These are phyloP conservation scores for Phoxinus dragarum DNA, from an alignment of 2,797 vertebrate genomes.

Conservation along the genomic window DNA sequence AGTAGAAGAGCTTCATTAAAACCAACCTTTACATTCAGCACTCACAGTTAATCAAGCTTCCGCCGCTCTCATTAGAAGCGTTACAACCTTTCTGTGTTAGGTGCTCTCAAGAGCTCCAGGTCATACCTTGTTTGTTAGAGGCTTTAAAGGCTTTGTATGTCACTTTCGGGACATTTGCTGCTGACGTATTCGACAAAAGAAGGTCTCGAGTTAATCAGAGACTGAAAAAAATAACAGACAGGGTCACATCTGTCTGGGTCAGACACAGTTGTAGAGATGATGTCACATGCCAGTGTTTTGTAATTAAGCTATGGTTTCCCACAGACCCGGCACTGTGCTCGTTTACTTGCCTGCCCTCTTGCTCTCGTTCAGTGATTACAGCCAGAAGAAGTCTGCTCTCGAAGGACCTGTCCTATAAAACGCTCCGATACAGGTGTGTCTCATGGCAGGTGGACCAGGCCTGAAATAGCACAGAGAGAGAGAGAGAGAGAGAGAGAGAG, in stretches of 20 bases:
- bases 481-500: constrained; percentile 2
- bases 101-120: background rate
- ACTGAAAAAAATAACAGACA: constrained; percentile 7
- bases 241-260: constrained; percentile 31
- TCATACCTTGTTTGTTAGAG: constrained; percentile 15
- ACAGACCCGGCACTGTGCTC: constrained; percentile 21
- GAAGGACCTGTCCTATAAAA: constrained; percentile 31
- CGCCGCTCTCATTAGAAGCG: constrained; percentile 6
- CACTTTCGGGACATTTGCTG: background rate
- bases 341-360: constrained; percentile 36
- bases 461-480: constrained; percentile 16
- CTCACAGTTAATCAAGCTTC: background rate
- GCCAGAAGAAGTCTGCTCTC: constrained; percentile 38
- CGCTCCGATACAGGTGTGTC: constrained; percentile 13
- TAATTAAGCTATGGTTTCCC: constrained; percentile 48
- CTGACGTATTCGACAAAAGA: background rate
- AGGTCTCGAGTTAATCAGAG: constrained; percentile 23
- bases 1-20: constrained; percentile 34
- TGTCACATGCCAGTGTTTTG: constrained; percentile 32
- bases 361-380: constrained; percentile 48
- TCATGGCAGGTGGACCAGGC: constrained; percentile 10
- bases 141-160: background rate
- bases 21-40: constrained; percentile 13
- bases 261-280: constrained; percentile 13
- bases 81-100: background rate